Base-by-base conservation (phyloP, 2,888 invertebrate species). In the Antitype chi region DNA sequence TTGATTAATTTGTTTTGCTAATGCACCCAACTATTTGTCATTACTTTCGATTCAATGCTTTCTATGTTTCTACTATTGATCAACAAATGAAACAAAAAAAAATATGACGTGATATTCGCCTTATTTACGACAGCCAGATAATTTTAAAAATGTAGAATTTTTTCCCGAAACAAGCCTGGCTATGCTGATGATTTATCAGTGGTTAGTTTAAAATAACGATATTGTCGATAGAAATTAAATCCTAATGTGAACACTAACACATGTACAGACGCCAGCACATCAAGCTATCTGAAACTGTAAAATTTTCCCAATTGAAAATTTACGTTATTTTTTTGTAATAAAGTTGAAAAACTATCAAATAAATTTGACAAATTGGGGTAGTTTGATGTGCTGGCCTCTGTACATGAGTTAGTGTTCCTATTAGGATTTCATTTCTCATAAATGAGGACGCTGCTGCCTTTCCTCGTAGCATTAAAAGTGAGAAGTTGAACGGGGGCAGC, bases 1-100 rank as follows among this genome's bases (percentile, higher is more conserved):
- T 81, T 28, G 15, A 28, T 49, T 52, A 9, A 67, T 79, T 79
- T 81, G 49, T 81, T 74, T 74, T 75, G 66, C 49, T 55, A 68
- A 75, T 79, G 43, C 13, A 47, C 8, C 8, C 4, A 55, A 57
- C 47, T 32, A 25, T 76, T 66, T 59, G 13, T 55, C 38, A 55
- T 55, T 23, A 64, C 62, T 71, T 72, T 75, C 64, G 52, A 52
- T 49, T 77, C 13, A 2, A 25, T 52, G 2, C n/a, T 80, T 76
- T 76, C 38, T 38, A 38, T 38, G 38, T 38, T 38, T 38, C 49
- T 70, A 82, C 38, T 74, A 15, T 28, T 28, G 5, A 28, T 57
- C 0, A 38, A 38, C 2, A 23, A 20, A n/a, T 25, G 7, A 23
- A 49, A 28, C 8, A 1, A 43, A n/a, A 52, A 73, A 62, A 49